A percentile compares a stretch with the other conserved stretches of the same genome.
phyloP scores from a whole-genome alignment of 2,888 invertebrate species.

The Bibio marci region DNA sequence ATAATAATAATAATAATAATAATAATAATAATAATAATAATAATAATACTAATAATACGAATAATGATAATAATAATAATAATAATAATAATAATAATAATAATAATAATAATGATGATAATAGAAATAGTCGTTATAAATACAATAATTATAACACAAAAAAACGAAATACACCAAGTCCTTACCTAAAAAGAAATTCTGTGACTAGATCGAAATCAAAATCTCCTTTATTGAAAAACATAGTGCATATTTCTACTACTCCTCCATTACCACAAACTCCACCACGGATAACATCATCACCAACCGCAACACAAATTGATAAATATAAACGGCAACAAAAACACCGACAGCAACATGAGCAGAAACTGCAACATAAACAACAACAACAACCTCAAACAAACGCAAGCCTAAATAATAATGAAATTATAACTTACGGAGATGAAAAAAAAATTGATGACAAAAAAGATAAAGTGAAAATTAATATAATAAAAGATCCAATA shows the following conservation, averaged over 20 bases:
- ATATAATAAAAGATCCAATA: background rate
- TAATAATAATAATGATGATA: no score
- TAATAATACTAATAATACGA: no score
- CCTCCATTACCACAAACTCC: background rate
- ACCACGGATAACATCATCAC: background rate
- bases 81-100: no score
- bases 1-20: no score
- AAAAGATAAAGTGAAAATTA: conserved; percentile 1
- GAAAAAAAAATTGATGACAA: background rate
- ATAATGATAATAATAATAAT: no score
- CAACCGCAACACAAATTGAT: background rate
- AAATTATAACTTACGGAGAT: background rate
- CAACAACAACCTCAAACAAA: background rate
- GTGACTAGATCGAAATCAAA: background rate
- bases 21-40: no score
- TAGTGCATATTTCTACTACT: no score
- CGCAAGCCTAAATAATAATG: background rate
- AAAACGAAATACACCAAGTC: background rate
- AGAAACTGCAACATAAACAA: background rate
- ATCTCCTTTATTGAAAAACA: background rate
- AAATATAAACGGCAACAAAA: background rate
- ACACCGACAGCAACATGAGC: background rate
- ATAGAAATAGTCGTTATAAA: no score
- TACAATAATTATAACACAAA: background rate
- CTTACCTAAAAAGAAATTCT: background rate